A percentile compares a stretch with the other conserved stretches of the same genome.
These are phyloP conservation scores for Drosophila emarginata DNA, from an alignment of 2,888 invertebrate species.

Conservation along the genomic window DNA sequence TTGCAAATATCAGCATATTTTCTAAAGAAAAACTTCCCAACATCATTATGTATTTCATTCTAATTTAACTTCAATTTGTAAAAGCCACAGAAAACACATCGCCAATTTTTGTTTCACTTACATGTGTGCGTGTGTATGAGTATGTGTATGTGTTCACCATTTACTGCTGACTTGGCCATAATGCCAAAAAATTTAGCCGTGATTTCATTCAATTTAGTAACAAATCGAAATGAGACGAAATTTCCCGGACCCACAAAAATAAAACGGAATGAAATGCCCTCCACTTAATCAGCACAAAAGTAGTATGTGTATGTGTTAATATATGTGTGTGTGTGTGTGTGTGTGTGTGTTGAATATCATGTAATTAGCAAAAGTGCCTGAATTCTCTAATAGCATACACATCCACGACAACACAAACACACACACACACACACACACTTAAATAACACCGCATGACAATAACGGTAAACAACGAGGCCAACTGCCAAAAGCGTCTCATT, in stretches of 20 bases:
- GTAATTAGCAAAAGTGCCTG: conserved; percentile 45
- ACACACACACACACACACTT: conserved; percentile 14
- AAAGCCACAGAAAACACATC: not conserved
- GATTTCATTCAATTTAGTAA: conserved; percentile 4
- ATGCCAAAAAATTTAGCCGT: conserved; percentile 6
- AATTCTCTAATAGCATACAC: conserved; percentile 17
- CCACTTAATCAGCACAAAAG: conserved; percentile 11
- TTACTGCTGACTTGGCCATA: conserved; percentile 12
- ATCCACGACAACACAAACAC: not conserved
- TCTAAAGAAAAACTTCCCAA: too few species aligned
- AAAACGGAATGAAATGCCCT: not conserved
- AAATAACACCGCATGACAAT: conserved; percentile 15
- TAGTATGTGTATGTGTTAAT: not conserved
- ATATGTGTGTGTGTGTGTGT: not conserved
- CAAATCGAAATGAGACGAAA: conserved; percentile 14
- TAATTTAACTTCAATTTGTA: not conserved
- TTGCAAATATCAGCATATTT: too few species aligned
- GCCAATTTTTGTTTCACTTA: too few species aligned
- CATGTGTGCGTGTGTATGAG: not conserved
- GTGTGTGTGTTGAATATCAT: conserved; percentile 2
- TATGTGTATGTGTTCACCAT: not conserved
- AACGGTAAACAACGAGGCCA: conserved; percentile 36
- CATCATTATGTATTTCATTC: too few species aligned
- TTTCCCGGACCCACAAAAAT: not conserved
- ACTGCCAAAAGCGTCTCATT: conserved; percentile 52